Conservation (phyloP, 2,797 vertebrate genomes). For the Hyperoplus immaculatus region DNA sequence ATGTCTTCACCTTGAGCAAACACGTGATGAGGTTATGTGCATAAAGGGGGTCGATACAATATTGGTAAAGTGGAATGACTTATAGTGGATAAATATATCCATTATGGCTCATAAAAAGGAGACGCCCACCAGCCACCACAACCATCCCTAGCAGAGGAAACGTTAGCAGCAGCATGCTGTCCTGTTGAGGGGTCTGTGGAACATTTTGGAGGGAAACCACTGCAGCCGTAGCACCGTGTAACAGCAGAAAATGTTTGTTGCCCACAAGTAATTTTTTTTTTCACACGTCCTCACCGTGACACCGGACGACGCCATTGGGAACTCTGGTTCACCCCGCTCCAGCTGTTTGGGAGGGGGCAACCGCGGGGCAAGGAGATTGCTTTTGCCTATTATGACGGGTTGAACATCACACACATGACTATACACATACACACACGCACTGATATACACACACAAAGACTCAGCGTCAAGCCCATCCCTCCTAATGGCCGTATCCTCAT, state of each 20-base stretch:
- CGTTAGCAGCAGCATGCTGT: conserved; percentile 22
- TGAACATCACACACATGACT: conserved; percentile 46
- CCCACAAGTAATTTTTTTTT: conserved; percentile 51
- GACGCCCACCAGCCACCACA: conserved; percentile 14
- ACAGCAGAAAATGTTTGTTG: not conserved
- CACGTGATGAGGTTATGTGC: conserved; percentile 24
- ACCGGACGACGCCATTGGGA: conserved; percentile 65
- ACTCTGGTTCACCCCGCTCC: conserved; percentile 81
- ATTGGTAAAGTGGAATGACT: conserved; percentile 17
- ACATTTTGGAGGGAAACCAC: conserved; percentile 62
- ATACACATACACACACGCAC: conserved; percentile 38
- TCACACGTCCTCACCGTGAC: conserved; percentile 82
- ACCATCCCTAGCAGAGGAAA: conserved; percentile 10
- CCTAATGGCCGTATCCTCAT: conserved; percentile 77
- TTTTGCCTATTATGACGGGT: conserved; percentile 76
- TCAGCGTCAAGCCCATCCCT: conserved; percentile 73
- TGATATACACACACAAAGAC: conserved; percentile 70
- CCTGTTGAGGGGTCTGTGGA: conserved; percentile 45
- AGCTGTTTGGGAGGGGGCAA: conserved; percentile 84
- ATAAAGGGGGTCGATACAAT: conserved; percentile 8
- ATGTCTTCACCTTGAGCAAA: conserved; percentile 66
- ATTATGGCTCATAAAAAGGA: conserved; percentile 40
- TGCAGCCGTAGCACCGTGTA: not conserved
- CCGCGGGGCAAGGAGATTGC: conserved; percentile 75
- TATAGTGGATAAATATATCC: conserved; percentile 40